Evolutionary conservation across 2,797 vertebrate species (phyloP).

Genomic region (Oreortyx pictus): DNA sequence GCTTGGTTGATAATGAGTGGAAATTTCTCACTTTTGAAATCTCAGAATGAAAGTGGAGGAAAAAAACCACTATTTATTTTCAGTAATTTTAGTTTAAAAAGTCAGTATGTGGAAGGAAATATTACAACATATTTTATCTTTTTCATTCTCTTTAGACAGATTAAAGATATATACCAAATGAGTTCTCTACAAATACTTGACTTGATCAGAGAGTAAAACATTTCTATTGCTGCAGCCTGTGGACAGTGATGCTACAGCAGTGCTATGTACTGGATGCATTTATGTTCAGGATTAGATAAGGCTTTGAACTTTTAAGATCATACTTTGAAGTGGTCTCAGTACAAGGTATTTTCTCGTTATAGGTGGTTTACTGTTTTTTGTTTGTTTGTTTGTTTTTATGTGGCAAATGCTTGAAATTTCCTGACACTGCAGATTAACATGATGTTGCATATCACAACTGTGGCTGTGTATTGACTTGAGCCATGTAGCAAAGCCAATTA

Average conservation of each 20-base stretch:
- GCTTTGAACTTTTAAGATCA: neutral
- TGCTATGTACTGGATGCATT: neutral
- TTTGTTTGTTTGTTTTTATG: neutral
- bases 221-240: neutral
- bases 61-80: neutral
- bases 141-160: neutral
- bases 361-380: neutral
- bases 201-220: neutral
- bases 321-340: neutral
- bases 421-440: neutral
- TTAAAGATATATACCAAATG: neutral
- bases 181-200: neutral
- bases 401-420: neutral
- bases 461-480: neutral
- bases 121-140: neutral
- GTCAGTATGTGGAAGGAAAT: neutral
- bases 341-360: neutral
- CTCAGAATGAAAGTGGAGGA: neutral
- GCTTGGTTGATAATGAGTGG: neutral
- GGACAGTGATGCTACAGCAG: neutral
- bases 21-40: neutral
- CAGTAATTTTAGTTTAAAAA: neutral
- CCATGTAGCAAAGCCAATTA: neutral
- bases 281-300: neutral
- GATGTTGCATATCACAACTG: neutral